phyloP scores from a whole-genome alignment of 2,113 vertebrate genomes.

The Odontesthes bonariensis region DNA sequence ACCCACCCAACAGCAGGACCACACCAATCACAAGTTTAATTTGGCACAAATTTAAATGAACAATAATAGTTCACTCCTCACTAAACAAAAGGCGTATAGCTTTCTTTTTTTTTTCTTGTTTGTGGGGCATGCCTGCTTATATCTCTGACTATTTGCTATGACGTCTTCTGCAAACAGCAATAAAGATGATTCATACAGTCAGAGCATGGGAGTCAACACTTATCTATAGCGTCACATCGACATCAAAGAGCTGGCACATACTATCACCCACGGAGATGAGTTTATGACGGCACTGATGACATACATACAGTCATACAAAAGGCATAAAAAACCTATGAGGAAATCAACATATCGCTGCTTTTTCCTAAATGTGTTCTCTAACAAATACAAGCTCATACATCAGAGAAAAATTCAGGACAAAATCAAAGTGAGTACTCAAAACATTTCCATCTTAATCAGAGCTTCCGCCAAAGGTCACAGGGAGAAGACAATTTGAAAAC shows the following conservation, averaged over 20 bases:
- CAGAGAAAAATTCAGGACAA: slow-evolving; percentile 2
- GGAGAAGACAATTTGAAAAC: slow-evolving; percentile 42
- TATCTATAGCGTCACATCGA: slow-evolving; percentile 20
- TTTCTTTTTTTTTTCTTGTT: neutral
- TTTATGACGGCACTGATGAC: slow-evolving; percentile 19
- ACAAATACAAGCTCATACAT: slow-evolving; percentile 19
- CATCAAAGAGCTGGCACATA: slow-evolving; percentile 23
- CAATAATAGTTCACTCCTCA: neutral
- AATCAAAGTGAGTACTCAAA: neutral
- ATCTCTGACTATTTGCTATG: neutral
- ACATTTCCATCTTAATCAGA: slow-evolving; percentile 28
- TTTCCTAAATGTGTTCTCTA: slow-evolving; percentile 23
- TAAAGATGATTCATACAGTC: slow-evolving; percentile 45
- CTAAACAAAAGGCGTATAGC: no score
- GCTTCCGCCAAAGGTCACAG: slow-evolving; percentile 37
- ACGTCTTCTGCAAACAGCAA: slow-evolving; percentile 17
- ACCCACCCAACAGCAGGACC: neutral
- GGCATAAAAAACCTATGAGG: slow-evolving; percentile 4
- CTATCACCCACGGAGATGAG: slow-evolving; percentile 25
- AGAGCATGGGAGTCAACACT: slow-evolving; percentile 24
- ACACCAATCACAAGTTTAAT: slow-evolving; percentile 5
- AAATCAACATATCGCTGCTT: slow-evolving; percentile 19
- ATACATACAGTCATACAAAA: slow-evolving; percentile 20
- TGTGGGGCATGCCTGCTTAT: neutral
- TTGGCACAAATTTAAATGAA: slow-evolving; percentile 11